Evolutionary conservation across 2,888 invertebrate species (phyloP), one percentile per base, ranked within the genome.

Genomic region (Dyspetes luteomarginatus): DNA sequence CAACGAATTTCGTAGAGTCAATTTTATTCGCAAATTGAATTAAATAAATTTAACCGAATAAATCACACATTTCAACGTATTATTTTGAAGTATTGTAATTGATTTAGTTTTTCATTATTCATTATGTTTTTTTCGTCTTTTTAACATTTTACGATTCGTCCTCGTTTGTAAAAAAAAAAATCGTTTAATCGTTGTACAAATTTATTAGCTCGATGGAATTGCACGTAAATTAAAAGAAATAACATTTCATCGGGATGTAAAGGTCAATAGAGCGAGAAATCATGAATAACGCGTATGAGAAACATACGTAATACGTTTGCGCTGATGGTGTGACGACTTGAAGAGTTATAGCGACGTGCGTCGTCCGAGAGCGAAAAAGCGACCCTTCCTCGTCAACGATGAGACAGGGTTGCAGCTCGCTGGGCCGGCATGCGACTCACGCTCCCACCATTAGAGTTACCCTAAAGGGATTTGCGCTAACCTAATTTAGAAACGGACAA

Each of bases 401-500:
- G n/a, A 58, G 74, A 74, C 22, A 65, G 75, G 72, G 64, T 79
- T 75, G 74, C 50, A 48, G 62, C 45, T 68, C 26, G 80, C 67
- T 24, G 22, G 52, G 86, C 83, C 85, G n/a, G 85, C 86, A 86
- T 88, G 88, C 88, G 75, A 82, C 88, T 87, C 90, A 89, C 89
- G 89, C 87, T 87, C 86, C 86, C 86, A 86, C 90, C 87, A 89
- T 90, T 91, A 90, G 89, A 90, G 90, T 90, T 91, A 88, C 88
- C 88, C 89, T 90, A 91, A 91, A 90, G 88, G 91, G 90, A 91
- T 91, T 90, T 89, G 84, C 86, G 86, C 87, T 91, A 91, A 91
- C 90, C 89, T 89, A 91, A 91, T 91, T 91, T 90, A 88, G 85
- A 85, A 86, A 85, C 86, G 87, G 89, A 87, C 87, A 89, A 90